These are phyloP conservation scores for Odontamblyopus lacepedii DNA, from an alignment of 2,797 vertebrate species.

Conservation along the genomic window DNA sequence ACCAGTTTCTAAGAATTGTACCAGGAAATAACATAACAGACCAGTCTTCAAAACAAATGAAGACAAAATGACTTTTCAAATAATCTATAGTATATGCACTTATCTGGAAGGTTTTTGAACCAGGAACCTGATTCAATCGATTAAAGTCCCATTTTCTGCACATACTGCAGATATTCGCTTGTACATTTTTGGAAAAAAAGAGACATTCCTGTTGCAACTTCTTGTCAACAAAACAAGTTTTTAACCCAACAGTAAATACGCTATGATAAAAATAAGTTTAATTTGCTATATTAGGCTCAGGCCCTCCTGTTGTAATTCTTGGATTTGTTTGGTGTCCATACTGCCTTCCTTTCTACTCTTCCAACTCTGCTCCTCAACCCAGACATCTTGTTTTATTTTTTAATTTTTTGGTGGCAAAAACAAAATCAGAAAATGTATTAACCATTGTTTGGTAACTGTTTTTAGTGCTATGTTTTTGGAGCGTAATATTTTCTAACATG, in stretches of 20 bases:
- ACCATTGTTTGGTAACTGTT: slow-evolving; percentile 83
- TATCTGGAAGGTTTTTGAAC: not conserved
- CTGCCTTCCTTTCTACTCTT: slow-evolving; percentile 2
- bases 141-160: not conserved
- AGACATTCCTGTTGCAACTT: not conserved
- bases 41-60: not conserved
- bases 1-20: not conserved
- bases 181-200: not conserved
- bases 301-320: not conserved
- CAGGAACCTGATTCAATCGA: not conserved
- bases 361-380: slow-evolving; percentile 38
- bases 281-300: not conserved
- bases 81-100: not conserved
- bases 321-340: not conserved
- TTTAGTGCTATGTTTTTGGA: slow-evolving; percentile 85
- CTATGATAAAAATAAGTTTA: not conserved
- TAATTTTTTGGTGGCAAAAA: slow-evolving; percentile 67
- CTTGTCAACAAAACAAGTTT: not conserved
- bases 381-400: slow-evolving; percentile 52
- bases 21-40: not conserved
- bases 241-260: not conserved
- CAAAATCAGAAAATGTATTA: slow-evolving; percentile 71
- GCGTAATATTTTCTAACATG: slow-evolving; percentile 85
- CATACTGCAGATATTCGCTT: not conserved
- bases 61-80: not conserved